Evolutionary conservation across 1,140 invertebrate genomes (phyloP).

Genomic region (Ectropis grisescens): DNA sequence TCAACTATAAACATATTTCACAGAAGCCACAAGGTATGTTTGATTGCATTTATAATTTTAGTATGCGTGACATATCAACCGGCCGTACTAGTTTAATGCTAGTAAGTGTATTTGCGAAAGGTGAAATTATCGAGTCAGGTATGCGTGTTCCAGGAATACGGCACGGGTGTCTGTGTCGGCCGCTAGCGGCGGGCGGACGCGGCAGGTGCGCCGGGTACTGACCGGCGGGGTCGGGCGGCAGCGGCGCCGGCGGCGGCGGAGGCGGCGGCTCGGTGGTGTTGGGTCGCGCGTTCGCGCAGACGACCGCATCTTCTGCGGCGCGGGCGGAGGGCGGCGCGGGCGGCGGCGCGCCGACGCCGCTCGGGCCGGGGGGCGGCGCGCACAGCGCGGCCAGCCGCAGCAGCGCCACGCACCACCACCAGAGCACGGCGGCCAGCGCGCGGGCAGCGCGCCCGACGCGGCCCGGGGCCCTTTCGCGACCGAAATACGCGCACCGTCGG

Average conservation of each 20-base stretch:
- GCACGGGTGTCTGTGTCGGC: neutral
- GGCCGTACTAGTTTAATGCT: no score
- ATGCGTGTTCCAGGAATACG: no score
- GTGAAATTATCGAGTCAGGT: no score
- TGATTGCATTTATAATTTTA: no score
- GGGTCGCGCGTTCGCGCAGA: conserved; percentile 47
- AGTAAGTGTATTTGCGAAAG: no score
- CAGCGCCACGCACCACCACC: conserved; percentile 67
- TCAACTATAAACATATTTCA: no score
- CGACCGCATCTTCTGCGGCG: conserved; percentile 52
- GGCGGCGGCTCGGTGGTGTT: conserved; percentile 34
- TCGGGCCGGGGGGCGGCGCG: conserved; percentile 54
- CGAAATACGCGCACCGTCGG: conserved; percentile 55
- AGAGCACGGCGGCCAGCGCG: conserved; percentile 66
- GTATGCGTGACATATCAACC: no score
- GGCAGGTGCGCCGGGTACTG: conserved; percentile 27
- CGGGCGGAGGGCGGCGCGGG: conserved; percentile 34
- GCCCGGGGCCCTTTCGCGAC: conserved; percentile 56
- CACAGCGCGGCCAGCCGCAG: conserved; percentile 64
- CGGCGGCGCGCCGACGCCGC: conserved; percentile 28
- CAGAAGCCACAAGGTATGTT: no score
- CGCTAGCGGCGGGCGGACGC: neutral
- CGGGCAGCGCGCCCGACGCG: conserved; percentile 59
- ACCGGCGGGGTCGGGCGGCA: conserved; percentile 39
- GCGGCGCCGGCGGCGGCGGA: conserved; percentile 21